Evolutionary conservation across 1,140 invertebrate genomes (phyloP).

Genomic region (Aculops lycopersici): DNA sequence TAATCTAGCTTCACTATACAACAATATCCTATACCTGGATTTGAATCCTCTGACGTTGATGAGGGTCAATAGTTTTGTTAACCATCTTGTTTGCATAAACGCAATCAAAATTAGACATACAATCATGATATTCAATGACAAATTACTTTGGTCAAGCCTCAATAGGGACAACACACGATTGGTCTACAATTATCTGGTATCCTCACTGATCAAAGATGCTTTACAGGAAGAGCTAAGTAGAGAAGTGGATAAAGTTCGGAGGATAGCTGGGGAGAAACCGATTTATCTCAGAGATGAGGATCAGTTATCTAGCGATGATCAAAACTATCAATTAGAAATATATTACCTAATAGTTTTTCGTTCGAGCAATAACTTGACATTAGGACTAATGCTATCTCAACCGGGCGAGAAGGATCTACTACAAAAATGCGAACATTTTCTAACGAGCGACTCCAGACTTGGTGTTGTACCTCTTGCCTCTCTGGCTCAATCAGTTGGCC

Average conservation of each 20-base stretch:
- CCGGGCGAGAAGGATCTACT: not conserved
- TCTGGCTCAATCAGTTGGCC: not conserved
- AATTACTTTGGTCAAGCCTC: not conserved
- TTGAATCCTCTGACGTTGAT: not conserved
- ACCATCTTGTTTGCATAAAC: not conserved
- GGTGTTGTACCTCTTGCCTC: not conserved
- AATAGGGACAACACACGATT: not conserved
- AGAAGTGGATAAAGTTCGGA: not conserved
- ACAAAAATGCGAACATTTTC: not conserved
- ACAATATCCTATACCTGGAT: not conserved
- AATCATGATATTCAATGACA: not conserved
- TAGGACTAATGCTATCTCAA: not conserved
- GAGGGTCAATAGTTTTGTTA: not conserved
- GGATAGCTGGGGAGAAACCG: not conserved
- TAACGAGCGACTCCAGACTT: not conserved
- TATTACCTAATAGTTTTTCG: not conserved
- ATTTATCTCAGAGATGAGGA: not conserved
- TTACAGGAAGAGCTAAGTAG: not conserved
- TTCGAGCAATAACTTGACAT: not conserved
- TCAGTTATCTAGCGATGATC: not conserved
- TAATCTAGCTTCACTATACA: not conserved
- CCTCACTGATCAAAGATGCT: not conserved
- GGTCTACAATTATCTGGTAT: not conserved
- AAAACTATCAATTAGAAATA: not conserved
- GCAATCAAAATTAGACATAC: not conserved